Evolutionary conservation across 1,140 invertebrate species (phyloP), one percentile per base, ranked within the genome.

Genomic region (Callitettix versicolor): DNA sequence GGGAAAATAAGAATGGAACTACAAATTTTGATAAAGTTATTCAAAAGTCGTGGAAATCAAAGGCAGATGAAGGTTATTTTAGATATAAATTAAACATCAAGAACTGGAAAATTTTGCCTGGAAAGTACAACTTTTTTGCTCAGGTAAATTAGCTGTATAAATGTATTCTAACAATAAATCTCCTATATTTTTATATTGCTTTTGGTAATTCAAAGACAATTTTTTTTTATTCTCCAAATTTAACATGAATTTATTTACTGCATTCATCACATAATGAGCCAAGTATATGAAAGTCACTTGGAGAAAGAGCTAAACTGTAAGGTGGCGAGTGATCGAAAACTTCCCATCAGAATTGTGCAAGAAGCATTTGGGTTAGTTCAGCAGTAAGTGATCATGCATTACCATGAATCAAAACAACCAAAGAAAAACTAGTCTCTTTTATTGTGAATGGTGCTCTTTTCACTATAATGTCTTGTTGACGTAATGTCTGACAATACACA

Each of bases 121-220:
- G 73, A 26, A 58, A 66, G 57, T 73, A 66, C 60, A 48, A 59
- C n/a, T 69, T 70, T 61, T 62, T 74, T 34, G 63, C 57, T 20
- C 72, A 74, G 68, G 73, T 73, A 65, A 54, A 48, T 55, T 33
- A 46, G 47, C 3, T 49, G 26, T 47, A 50, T 47, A 22, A 36
- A 21, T 42, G 17, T 1, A 33, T 44, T 51, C 21, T 7, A 44
- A 15, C 48, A 46, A 52, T 38, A 18, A 22, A 15, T 51, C 54
- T 17, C 20, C 6, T 14, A 14, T 43, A 18, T 17, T 43, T 9
- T 7, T 14, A 15, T 43, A 15, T 43, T 15, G 7, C 15, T 43
- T 43, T 18, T 7, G 14, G 14, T 43, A 43, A 7, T 9, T 7
- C 41, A 7, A 14, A 57, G 51, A n/a, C 49, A 41, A n/a, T 73